These are phyloP conservation scores for Leptinotarsa peninsularis DNA, from an alignment of 2,888 invertebrate genomes.

Conservation along the genomic window DNA sequence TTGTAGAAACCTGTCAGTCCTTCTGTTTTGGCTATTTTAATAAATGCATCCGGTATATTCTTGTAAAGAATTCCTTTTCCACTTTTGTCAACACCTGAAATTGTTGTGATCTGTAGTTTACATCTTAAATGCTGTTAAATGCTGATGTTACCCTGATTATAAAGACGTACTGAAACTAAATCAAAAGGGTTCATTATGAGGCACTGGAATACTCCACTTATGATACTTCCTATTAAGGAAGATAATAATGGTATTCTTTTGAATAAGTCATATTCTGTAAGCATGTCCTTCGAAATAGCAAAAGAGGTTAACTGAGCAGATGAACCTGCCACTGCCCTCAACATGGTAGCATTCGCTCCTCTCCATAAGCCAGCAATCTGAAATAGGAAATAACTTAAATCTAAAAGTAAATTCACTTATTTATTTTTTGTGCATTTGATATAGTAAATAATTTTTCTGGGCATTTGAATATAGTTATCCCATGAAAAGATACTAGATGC, in stretches of 20 bases:
- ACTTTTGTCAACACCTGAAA: constrained; percentile 72
- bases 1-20: constrained; percentile 89
- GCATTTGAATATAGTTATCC: no score
- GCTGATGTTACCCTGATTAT: constrained; percentile 80
- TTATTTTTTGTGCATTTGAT: no score
- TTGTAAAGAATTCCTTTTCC: constrained; percentile 77
- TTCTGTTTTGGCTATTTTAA: constrained; percentile 81
- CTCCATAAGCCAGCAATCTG: constrained; percentile 77
- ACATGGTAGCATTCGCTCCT: constrained; percentile 78
- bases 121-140: background rate
- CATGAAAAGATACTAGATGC: no score
- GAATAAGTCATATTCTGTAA: constrained; percentile 60
- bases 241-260: constrained; percentile 69
- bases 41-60: constrained; percentile 80
- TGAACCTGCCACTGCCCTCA: constrained; percentile 82
- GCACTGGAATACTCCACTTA: constrained; percentile 82
- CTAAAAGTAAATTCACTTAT: background rate
- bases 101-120: no score
- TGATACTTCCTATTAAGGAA: constrained; percentile 77
- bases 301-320: constrained; percentile 87
- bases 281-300: constrained; percentile 72
- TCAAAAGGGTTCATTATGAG: constrained; percentile 88
- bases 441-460: no score
- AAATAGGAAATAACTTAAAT: constrained; percentile 37
- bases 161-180: constrained; percentile 88